Conservation (phyloP, 2,888 invertebrate species). For the Bombylius discolor region DNA sequence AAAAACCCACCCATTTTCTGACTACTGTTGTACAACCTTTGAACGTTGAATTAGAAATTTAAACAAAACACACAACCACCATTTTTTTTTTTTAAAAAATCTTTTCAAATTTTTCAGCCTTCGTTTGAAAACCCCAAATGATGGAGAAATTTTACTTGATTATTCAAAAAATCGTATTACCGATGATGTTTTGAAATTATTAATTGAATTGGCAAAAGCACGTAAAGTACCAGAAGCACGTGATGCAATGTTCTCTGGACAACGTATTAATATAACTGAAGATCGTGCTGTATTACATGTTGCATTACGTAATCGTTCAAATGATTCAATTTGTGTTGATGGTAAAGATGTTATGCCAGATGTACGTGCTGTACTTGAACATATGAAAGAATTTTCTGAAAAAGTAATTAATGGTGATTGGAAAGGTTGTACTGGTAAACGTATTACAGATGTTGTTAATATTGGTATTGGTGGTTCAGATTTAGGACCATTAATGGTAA, state of each 20-base stretch:
- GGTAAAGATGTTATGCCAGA: conserved; percentile 86
- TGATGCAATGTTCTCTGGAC: conserved; percentile 84
- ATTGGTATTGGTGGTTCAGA: conserved; percentile 99
- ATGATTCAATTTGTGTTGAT: conserved; percentile 60
- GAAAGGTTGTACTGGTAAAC: conserved; percentile 78
- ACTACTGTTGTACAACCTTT: too few species aligned
- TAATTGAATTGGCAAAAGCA: conserved; percentile 69
- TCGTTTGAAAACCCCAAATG: conserved; percentile 60
- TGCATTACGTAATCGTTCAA: conserved; percentile 72
- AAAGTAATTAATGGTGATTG: conserved; percentile 58
- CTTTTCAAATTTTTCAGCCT: conserved; percentile 41
- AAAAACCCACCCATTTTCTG: too few species aligned
- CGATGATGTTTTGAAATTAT: conserved; percentile 55
- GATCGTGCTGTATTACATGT: conserved; percentile 89
- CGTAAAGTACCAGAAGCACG: conserved; percentile 75
- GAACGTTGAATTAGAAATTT: too few species aligned
- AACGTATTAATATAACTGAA: conserved; percentile 96
- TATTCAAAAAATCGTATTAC: conserved; percentile 93
- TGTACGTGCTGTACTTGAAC: conserved; percentile 77
- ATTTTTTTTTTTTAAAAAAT: too few species aligned
- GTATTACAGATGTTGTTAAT: conserved; percentile 94
- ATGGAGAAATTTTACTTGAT: conserved; percentile 87
- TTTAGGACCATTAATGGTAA: conserved; percentile 97
- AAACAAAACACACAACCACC: too few species aligned
- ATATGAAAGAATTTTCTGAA: conserved; percentile 88